A percentile compares a stretch with the other conserved stretches of the same genome.
phyloP scores from a whole-genome alignment of 2,888 invertebrate genomes.

The Leuctra nigra region DNA sequence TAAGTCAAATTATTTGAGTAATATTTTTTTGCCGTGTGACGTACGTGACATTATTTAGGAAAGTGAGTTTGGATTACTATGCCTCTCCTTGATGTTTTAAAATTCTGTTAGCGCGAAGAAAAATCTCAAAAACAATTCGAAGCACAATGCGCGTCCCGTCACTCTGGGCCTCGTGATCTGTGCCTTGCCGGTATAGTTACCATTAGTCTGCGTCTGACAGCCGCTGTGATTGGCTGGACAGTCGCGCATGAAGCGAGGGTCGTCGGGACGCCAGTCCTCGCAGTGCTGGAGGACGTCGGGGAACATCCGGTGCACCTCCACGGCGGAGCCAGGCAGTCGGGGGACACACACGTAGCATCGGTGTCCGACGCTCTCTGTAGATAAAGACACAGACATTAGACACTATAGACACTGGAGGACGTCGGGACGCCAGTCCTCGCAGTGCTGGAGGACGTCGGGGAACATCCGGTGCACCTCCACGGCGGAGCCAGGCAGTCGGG shows the following conservation, averaged over 20 bases:
- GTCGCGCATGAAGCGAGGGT: constrained; percentile 17
- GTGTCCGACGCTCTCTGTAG: constrained; percentile 20
- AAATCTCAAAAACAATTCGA: no score
- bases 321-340: neutral
- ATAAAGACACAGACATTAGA: no score
- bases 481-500: neutral
- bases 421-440: constrained; percentile 19
- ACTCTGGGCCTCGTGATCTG: neutral
- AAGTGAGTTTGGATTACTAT: no score
- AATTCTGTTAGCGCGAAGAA: no score
- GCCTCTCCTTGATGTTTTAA: no score
- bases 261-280: constrained; percentile 18
- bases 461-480: constrained; percentile 16
- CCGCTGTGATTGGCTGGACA: constrained; percentile 21
- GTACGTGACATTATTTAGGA: no score
- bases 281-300: constrained; percentile 20
- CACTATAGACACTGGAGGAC: no score
- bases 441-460: constrained; percentile 18
- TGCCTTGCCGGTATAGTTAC: no score
- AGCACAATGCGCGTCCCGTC: neutral
- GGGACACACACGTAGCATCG: constrained; percentile 26
- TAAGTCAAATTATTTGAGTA: no score
- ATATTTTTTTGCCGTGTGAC: no score
- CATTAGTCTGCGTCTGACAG: constrained; percentile 20
- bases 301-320: constrained; percentile 16